Evolutionary conservation across 2,888 invertebrate genomes (phyloP).

Genomic region (Coremacera marginata): DNA sequence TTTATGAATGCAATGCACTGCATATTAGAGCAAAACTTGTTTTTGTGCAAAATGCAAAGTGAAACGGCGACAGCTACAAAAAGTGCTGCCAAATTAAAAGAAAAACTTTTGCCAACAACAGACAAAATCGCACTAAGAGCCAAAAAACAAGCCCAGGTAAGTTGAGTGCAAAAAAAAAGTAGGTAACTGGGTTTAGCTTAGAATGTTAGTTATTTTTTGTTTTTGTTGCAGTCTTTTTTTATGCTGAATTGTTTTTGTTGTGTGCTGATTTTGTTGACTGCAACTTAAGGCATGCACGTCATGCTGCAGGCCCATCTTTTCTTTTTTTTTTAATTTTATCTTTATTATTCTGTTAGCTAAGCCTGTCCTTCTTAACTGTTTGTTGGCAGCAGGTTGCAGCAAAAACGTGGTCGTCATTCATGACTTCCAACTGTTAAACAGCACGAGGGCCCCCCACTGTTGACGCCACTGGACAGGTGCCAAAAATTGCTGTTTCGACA

Average conservation of each 20-base stretch:
- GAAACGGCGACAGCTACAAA: constrained; percentile 18
- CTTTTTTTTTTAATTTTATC: neutral
- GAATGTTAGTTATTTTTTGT: neutral
- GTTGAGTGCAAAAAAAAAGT: constrained; percentile 20
- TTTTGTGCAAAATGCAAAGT: constrained; percentile 9
- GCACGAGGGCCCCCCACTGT: neutral
- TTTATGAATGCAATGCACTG: neutral
- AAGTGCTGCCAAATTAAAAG: constrained; percentile 21
- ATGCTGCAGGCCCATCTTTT: constrained; percentile 12
- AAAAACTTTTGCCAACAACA: neutral
- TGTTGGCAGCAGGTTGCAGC: neutral
- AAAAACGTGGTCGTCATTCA: neutral
- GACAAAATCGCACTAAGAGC: neutral
- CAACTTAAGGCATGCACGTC: neutral
- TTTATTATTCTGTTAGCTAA: neutral
- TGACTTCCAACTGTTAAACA: neutral
- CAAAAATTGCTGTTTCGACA: constrained; percentile 1
- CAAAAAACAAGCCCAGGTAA: neutral
- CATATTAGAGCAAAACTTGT: neutral
- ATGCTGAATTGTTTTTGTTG: too few relatives aligned
- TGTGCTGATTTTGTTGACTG: neutral
- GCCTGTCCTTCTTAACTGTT: neutral
- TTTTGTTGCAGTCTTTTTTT: neutral
- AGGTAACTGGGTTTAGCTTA: constrained; percentile 27
- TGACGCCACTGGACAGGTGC: constrained; percentile 20